These are phyloP conservation scores for Pseudochirops cupreus DNA, from an alignment of 2,797 vertebrate genomes.

Conservation along the genomic window DNA sequence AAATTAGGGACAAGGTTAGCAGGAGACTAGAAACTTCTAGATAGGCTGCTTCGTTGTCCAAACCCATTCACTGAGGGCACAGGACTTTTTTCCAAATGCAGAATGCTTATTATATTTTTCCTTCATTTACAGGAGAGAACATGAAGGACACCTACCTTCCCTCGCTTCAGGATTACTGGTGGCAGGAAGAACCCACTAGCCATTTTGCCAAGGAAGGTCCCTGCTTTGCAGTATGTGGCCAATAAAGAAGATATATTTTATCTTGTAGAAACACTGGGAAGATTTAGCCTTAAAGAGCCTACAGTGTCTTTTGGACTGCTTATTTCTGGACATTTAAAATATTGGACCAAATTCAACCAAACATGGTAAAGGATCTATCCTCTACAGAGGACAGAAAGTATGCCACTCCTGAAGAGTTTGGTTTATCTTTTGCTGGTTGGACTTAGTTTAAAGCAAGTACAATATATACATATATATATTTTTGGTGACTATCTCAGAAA, in stretches of 20 bases:
- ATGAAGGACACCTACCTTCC: slow-evolving; percentile 83
- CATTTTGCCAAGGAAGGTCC: slow-evolving; percentile 80
- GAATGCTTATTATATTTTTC: slow-evolving; percentile 23
- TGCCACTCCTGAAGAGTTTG: slow-evolving; percentile 59
- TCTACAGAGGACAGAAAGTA: slow-evolving; percentile 68
- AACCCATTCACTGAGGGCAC: neutral
- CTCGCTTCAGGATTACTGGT: slow-evolving; percentile 86
- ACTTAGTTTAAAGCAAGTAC: slow-evolving; percentile 48
- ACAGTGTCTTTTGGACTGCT: slow-evolving; percentile 87
- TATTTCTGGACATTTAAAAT: slow-evolving; percentile 84
- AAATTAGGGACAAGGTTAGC: neutral
- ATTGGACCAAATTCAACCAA: slow-evolving; percentile 83
- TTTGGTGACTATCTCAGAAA: slow-evolving; percentile 79
- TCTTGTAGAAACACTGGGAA: slow-evolving; percentile 85
- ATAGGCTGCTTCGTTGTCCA: neutral
- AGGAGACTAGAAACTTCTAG: neutral
- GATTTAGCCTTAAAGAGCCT: slow-evolving; percentile 93
- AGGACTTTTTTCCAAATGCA: neutral
- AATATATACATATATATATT: slow-evolving; percentile 47
- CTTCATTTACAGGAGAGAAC: slow-evolving; percentile 85
- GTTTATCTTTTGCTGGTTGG: slow-evolving; percentile 49
- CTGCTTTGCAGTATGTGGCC: slow-evolving; percentile 75
- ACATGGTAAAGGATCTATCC: slow-evolving; percentile 74
- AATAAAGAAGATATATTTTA: slow-evolving; percentile 72
- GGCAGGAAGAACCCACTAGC: slow-evolving; percentile 65